Conservation (phyloP, 2,888 invertebrate species). For the Julus scanicus region DNA sequence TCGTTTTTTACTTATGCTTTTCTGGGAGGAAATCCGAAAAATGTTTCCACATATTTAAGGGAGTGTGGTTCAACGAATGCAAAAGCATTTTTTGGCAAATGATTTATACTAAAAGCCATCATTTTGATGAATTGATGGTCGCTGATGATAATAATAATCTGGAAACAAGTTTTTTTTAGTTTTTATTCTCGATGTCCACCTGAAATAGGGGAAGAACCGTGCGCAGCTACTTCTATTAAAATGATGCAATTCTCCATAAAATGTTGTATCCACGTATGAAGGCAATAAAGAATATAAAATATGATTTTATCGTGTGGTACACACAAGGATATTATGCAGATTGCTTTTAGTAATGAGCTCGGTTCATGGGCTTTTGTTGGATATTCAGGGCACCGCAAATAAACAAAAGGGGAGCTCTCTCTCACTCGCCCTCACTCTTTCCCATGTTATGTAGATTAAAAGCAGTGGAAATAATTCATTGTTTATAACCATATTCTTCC, state of each 20-base stretch:
- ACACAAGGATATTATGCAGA: slow-evolving; percentile 37
- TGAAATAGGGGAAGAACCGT: not conserved
- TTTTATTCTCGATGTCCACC: not conserved
- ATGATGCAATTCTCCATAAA: not conserved
- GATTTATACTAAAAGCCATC: slow-evolving; percentile 23
- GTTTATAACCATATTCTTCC: not conserved
- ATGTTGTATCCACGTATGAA: not conserved
- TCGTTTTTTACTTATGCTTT: not conserved
- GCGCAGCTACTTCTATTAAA: not conserved
- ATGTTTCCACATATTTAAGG: not conserved
- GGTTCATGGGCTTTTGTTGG: slow-evolving; percentile 24
- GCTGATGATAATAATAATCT: slow-evolving; percentile 4
- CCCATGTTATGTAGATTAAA: slow-evolving; percentile 8
- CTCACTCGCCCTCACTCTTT: not conserved
- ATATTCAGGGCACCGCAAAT: slow-evolving; percentile 36
- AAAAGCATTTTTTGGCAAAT: not conserved
- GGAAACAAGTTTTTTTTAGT: not conserved
- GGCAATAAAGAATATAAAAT: slow-evolving; percentile 10
- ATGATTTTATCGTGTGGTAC: slow-evolving; percentile 35
- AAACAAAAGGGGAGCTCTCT: slow-evolving; percentile 11
- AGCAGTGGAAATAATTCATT: slow-evolving; percentile 36
- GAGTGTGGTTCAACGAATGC: not conserved
- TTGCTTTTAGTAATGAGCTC: slow-evolving; percentile 37
- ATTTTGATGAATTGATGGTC: slow-evolving; percentile 36
- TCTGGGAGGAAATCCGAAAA: not conserved